phyloP scores from a whole-genome alignment of 2,888 invertebrate genomes.

The Melieria crassipennis region DNA sequence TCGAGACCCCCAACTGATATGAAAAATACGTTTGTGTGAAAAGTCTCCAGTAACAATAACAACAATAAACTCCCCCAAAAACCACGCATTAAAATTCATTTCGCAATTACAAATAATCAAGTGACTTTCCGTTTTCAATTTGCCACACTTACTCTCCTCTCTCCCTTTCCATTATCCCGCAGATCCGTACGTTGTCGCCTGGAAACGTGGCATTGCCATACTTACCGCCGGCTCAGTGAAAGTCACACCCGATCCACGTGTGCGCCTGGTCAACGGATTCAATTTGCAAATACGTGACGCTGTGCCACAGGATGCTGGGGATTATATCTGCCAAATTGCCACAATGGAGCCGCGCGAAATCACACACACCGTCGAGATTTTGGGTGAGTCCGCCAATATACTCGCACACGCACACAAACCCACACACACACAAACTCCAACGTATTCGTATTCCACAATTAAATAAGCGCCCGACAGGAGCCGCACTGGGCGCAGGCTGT shows the following conservation, averaged over 20 bases:
- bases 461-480: too few relatives aligned
- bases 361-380: constrained; percentile 74
- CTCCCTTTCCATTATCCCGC: constrained; percentile 40
- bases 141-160: constrained; percentile 10
- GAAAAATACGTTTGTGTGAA: too few relatives aligned
- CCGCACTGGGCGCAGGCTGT: too few relatives aligned
- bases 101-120: too few relatives aligned
- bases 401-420: neutral
- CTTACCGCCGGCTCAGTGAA: constrained; percentile 73
- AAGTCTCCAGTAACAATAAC: too few relatives aligned
- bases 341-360: constrained; percentile 74
- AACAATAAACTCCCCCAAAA: too few relatives aligned
- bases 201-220: constrained; percentile 75
- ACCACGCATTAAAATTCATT: too few relatives aligned
- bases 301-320: constrained; percentile 73
- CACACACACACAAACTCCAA: neutral
- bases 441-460: neutral
- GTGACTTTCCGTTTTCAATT: neutral
- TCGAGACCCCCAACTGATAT: too few relatives aligned
- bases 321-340: constrained; percentile 76
- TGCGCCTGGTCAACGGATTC: constrained; percentile 72
- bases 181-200: constrained; percentile 73
- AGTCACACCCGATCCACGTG: constrained; percentile 73
- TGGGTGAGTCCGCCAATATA: constrained; percentile 68
- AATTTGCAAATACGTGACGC: constrained; percentile 74